Base-by-base conservation (phyloP, 1,140 invertebrate species). In the Magallana ariakensis region DNA sequence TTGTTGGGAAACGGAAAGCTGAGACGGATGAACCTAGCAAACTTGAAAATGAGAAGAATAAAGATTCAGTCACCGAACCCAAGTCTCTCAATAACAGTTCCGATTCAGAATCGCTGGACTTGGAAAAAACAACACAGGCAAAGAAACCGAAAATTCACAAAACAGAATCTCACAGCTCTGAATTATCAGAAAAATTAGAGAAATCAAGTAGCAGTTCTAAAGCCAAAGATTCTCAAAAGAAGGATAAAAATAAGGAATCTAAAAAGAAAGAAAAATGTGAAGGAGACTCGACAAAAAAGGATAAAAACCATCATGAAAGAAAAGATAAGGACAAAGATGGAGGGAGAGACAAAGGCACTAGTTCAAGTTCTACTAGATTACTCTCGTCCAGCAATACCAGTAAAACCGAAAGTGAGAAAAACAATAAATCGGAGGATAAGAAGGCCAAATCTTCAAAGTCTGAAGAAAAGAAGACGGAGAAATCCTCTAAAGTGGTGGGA, bases 261-360 rank as follows among this genome's bases (percentile, higher is more conserved):
- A 89, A 90, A 85, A 90, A 92, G 80, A 89, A 90, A 66, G 90
- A 90, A 9, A 91, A 88, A 54, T 89, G 86, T 16, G 81, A 82
- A 46, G 75, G 83, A 53, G 89, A 90, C 58, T 88, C 87, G 33
- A 83, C 87, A 3, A 85, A 83, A 15, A 81, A 86, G 19, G 87
- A 90, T 62, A 88, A 90, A 86, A 89, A 87, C 66, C 89, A 86
- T 83, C 88, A 88, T 56, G 90, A 90, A 58, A 87, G 83, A 26
- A 89, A 89, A 19, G 89, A 90, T 55, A 89, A 91, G 80, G 85
- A 87, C 33, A 91, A 90, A 80, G 89, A 90, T 80, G 88, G 86
- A 13, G 82, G 81, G 13, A 80, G 62, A 19, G 66, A 60, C 46
- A 88, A 80, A 84, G 85, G 82, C 4, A 86, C 56, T 19, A 57